Evolutionary conservation across 2,888 invertebrate species (phyloP), one percentile per base, ranked within the genome.

Genomic region (Ormyrus nitidulus): DNA sequence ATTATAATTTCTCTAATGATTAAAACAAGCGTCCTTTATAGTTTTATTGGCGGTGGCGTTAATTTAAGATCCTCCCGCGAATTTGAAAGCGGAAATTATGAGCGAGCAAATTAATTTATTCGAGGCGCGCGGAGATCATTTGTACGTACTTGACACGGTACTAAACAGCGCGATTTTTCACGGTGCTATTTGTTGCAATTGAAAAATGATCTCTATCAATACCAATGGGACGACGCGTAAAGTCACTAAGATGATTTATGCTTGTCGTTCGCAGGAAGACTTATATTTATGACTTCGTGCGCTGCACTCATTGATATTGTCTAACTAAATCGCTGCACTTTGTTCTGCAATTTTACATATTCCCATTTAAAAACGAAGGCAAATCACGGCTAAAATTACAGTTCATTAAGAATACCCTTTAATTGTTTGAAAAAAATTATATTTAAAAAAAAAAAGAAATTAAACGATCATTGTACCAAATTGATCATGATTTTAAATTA

Each of bases 181-280:
- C 51, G 19, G 11, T 3, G n/a, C 49, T 71, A 80, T 72, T 79
- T 70, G 80, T 62, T 73, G 65, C 69, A 70, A 77, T 78, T 81
- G 77, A 70, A 78, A 78, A 78, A 53, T 54, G 81, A 78, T 81
- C 64, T 53, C 66, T 71, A 75, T 78, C 81, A 59, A 53, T 69
- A 62, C 59, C 53, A 65, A 74, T 65, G 81, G 61, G 74, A 61
- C 65, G 72, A 74, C 64, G 66, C 64, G 48, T 65, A 61, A 59
- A 74, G 66, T 70, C 79, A 70, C 54, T 61, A 61, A 69, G 49
- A 78, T 81, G 81, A 81, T 81, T 81, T 75, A 78, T 75, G 66
- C 56, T 53, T 78, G 81, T 78, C 81, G 70, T 59, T 64, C 11
- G 44, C 46, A n/a, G 48, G 70, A 65, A 49, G 74, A 75, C 77